Conservation (phyloP, 2,797 vertebrate genomes). For the Microcaecilia unicolor region DNA sequence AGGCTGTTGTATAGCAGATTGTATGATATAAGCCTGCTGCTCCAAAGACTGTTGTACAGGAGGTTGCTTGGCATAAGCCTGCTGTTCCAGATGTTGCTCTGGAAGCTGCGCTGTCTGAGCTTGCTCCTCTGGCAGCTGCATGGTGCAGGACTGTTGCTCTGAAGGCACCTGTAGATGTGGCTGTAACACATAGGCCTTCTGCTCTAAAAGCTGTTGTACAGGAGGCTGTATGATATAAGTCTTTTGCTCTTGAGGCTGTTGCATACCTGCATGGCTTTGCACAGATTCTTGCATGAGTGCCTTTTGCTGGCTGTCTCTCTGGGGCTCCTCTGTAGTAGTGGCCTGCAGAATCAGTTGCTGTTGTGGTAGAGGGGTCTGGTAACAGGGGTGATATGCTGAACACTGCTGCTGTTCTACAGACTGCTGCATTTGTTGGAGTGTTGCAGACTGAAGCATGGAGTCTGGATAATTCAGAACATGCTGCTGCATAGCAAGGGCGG, state of each 20-base stretch:
- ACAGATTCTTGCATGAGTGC: conserved; percentile 31
- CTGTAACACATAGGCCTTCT: too few relatives aligned
- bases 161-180: not conserved
- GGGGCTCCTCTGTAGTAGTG: conserved; percentile 25
- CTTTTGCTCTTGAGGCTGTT: conserved; percentile 31
- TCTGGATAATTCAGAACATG: not conserved
- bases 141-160: conserved; percentile 10
- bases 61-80: too few relatives aligned
- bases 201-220: too few relatives aligned
- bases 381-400: conserved; percentile 32
- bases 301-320: conserved; percentile 33
- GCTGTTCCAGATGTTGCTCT: conserved; percentile 6
- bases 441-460: not conserved
- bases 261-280: conserved; percentile 31
- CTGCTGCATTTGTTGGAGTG: conserved; percentile 19
- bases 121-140: too few relatives aligned
- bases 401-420: conserved; percentile 39
- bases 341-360: conserved; percentile 38
- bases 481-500: conserved; percentile 2
- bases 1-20: not conserved
- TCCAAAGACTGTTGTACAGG: not conserved
- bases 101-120: too few relatives aligned
- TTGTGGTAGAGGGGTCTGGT: conserved; percentile 37
- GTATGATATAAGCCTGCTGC: not conserved
- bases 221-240: too few relatives aligned